Base-by-base conservation (phyloP, 1,140 invertebrate genomes). In the Drosophila ficusphila region DNA sequence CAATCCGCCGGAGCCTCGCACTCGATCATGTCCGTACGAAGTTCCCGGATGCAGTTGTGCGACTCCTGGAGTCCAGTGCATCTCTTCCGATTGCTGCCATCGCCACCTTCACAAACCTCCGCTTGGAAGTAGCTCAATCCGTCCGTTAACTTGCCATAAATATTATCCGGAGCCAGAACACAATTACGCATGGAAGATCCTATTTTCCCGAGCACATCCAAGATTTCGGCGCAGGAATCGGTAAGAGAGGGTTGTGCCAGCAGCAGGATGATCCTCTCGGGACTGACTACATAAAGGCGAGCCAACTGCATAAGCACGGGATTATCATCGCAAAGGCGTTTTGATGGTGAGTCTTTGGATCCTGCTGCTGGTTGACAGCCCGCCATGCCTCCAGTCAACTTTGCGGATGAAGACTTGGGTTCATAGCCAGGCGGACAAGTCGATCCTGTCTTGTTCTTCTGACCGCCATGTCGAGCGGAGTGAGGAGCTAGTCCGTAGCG, bases 1-100 rank as follows among this genome's bases (percentile, higher is more conserved):
- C 90, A 91, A 71, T 91, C 90, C 12, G 90, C 58, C 16, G 76
- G 69, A 0, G 78, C 90, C 41, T 91, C 90, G 16, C 90, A 91
- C 33, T 91, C 81, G 53, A 90, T 81, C 71, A 90, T 79, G 21
- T 91, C 90, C 7, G 79, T 86, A 11, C 82, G 81, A 11, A 91
- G 62, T 39, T 90, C 90, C 16, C 60, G 33, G 6, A 91, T 6
- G 48, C 90, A 91, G 27, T 52, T 68, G 14, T 79, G 77, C 0
- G 88, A 58, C 19, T 78, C 46, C 19, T 46, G 62, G 4, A 91
- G 48, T 9, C 60, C 69, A 2, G 58, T 27, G 47, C 64, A 65
- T n/a, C 85, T 73, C 25, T 91, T 90, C 3, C 36, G 41, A 44
- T 75, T 72, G 14, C 49, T 42, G 4, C 60, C 48, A 14, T 53